Conservation (phyloP, 2,888 invertebrate species). For the Hofmannophila pseudospretella region DNA sequence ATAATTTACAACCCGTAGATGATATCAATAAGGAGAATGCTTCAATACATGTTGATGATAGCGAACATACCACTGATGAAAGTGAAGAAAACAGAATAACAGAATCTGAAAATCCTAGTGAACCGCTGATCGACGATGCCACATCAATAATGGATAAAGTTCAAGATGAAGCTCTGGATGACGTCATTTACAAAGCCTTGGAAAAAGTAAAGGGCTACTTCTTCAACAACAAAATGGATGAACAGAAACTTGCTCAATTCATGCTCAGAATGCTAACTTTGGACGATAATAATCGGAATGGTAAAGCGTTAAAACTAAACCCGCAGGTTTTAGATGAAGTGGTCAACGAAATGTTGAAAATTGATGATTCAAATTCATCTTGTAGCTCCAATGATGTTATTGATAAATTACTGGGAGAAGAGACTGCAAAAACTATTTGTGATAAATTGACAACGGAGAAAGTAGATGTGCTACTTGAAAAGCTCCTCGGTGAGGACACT, state of each 20-base stretch:
- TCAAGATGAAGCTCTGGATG: background rate
- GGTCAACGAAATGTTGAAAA: background rate
- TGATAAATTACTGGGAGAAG: constrained; percentile 3
- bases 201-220: constrained; percentile 5
- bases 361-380: background rate
- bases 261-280: constrained; percentile 5
- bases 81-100: too few species aligned
- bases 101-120: too few species aligned
- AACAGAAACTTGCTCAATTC: constrained; percentile 5
- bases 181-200: constrained; percentile 1
- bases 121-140: too few species aligned
- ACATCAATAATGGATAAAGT: background rate
- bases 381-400: background rate
- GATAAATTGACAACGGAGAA: constrained; percentile 1
- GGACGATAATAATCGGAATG: constrained; percentile 7
- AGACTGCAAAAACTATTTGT: background rate
- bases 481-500: constrained; percentile 5
- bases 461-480: constrained; percentile 4
- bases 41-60: too few species aligned
- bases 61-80: too few species aligned
- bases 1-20: too few species aligned
- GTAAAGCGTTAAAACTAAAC: background rate
- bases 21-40: too few species aligned
- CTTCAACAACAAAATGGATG: constrained; percentile 5
- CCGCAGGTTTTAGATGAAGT: constrained; percentile 1